Base-by-base conservation (phyloP, 2,797 vertebrate species). In the Pogoniulus pusillus region DNA sequence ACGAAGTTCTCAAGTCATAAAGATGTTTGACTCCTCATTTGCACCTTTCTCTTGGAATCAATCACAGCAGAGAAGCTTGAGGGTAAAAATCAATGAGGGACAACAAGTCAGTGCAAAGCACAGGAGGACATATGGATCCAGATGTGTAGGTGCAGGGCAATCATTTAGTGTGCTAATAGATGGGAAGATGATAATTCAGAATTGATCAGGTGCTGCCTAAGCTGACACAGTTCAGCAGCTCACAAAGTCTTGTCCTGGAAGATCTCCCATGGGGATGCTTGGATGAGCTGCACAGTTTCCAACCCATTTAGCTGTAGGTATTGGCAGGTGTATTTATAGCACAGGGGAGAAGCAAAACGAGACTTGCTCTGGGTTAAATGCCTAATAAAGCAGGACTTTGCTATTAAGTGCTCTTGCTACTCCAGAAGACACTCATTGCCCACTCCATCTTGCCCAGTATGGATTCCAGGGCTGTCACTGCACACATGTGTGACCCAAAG, bases 1-100 rank as follows among this genome's bases (percentile, higher is more conserved):
- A 76, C 63, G 37, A 37, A 63, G 70, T 75, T 85, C 80, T 91
- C 49, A 41, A 55, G 87, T 85, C 91, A 72, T 87, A 75, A 92
- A 94, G 91, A 85, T 54, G 64, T 87, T 94, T 76, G 92, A 37
- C 57, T 95, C 82, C 92, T 94, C 66, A n/a, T 95, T 92, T 92
- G 71, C 92, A 82, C 32, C 0, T 71, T 89, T 73, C 77, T 83
- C 70, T 69, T 6, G 57, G 92, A 93, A 95, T 91, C 80, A 73
- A 92, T 95, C 82, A 73, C 65, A 82, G 82, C 1, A 0, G 82
- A 41, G 85, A 83, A 79, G 87, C 92, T 41, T 4, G 20, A 60
- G 80, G 80, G 76, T 81, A 37, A 79, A 95, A 93, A 95, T 94
- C 92, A 1, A 93, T 95, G 49, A 32, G 37, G 49, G 73, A 82